Evolutionary conservation across 2,113 vertebrate species (phyloP).

Genomic region (Vireo altiloquus): DNA sequence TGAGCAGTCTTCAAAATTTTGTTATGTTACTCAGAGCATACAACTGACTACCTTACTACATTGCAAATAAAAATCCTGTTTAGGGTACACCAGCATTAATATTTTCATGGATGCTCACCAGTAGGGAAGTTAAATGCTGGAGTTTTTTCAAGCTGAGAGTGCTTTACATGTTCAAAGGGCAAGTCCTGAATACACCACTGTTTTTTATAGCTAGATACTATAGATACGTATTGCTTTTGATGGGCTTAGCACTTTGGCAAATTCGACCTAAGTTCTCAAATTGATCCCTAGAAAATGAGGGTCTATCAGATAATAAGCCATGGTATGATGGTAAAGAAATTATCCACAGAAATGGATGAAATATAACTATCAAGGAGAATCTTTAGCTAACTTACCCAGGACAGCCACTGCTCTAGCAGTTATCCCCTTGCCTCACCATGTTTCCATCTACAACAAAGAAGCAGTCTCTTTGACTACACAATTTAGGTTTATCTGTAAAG

Average conservation of each 20-base stretch:
- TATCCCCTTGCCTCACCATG: neutral
- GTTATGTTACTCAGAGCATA: neutral
- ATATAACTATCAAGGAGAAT: neutral
- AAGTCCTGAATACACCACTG: neutral
- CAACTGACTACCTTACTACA: neutral
- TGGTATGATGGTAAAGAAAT: neutral
- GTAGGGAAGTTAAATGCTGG: neutral
- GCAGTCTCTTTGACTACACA: neutral
- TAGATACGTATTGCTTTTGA: neutral
- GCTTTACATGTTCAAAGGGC: neutral
- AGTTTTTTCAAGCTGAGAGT: rapidly evolving
- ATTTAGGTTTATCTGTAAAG: neutral
- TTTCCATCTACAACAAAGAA: neutral
- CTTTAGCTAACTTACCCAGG: neutral
- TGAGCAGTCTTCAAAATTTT: neutral
- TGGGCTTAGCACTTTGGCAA: neutral
- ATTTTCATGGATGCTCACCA: neutral
- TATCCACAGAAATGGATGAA: neutral
- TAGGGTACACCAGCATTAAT: neutral
- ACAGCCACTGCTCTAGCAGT: neutral
- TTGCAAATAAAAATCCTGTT: neutral
- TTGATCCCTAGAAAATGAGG: neutral
- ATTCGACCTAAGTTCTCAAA: neutral
- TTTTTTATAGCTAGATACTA: neutral
- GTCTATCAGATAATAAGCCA: neutral